Evolutionary conservation across 2,797 vertebrate genomes (phyloP).

Genomic region (Micrastur ruficollis): DNA sequence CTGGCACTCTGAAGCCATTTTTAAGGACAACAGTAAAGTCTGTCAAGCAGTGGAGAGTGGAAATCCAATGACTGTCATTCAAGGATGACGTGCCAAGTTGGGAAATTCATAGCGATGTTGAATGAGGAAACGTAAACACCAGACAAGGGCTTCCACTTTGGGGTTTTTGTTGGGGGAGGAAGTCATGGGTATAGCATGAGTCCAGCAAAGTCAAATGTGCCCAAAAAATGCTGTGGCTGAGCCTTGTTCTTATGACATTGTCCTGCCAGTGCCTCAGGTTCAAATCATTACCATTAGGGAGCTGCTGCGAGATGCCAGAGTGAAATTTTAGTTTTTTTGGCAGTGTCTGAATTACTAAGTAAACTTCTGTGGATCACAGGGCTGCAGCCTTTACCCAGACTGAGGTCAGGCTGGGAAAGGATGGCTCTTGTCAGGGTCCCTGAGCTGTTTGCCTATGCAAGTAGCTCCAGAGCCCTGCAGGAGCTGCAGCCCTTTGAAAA

Average conservation of each 20-base stretch:
- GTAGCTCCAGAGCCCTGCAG: neutral
- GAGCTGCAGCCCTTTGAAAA: neutral
- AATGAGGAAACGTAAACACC: neutral
- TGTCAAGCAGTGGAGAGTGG: neutral
- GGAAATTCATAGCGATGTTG: neutral
- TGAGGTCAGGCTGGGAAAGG: neutral
- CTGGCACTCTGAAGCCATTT: conserved; percentile 22
- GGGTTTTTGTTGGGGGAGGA: neutral
- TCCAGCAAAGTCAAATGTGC: neutral
- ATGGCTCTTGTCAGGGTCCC: neutral
- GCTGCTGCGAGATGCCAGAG: neutral
- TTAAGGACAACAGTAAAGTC: conserved; percentile 25
- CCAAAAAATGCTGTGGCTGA: neutral
- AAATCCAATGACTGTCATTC: neutral
- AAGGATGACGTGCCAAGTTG: neutral
- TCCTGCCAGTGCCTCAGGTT: neutral
- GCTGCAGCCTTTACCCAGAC: neutral
- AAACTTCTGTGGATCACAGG: neutral
- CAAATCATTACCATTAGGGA: neutral
- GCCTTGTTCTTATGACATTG: neutral
- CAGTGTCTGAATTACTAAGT: neutral
- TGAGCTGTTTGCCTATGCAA: neutral
- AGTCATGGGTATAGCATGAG: neutral
- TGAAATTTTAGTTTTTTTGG: neutral
- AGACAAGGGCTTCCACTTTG: neutral